Conservation (phyloP, 2,797 vertebrate genomes). For the Dermochelys coriacea region DNA sequence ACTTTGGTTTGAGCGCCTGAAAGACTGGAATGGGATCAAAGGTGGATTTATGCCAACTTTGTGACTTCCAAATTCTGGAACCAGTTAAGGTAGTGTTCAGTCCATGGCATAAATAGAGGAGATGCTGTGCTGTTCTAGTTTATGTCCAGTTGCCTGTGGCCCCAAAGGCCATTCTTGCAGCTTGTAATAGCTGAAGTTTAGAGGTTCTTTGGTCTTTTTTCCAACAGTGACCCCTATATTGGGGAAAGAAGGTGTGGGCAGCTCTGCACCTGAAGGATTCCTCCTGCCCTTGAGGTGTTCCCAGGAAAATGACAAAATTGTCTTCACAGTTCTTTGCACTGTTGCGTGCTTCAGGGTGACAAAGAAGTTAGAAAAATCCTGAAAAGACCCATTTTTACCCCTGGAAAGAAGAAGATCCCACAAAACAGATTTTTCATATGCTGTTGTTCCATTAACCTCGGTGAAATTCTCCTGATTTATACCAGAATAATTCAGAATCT, state of each 20-base stretch:
- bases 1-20: background rate
- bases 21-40: background rate
- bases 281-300: background rate
- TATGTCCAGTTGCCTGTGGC: background rate
- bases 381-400: fast-evolving
- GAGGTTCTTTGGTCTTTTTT: background rate
- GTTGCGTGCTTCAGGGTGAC: background rate
- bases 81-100: background rate
- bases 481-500: background rate
- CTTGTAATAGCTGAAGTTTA: background rate
- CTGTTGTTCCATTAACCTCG: background rate
- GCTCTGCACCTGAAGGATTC: background rate
- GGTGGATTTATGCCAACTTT: background rate
- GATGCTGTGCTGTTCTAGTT: background rate
- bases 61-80: background rate
- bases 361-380: background rate
- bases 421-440: background rate
- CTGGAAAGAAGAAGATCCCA: background rate
- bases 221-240: background rate
- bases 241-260: background rate
- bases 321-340: background rate
- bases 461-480: background rate
- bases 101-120: fast-evolving
- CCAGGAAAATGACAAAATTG: fast-evolving
- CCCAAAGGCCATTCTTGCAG: background rate